A percentile compares a stretch with the other conserved stretches of the same genome.
Conservation (phyloP, 2,113 vertebrate genomes). For the Neogale vison region DNA sequence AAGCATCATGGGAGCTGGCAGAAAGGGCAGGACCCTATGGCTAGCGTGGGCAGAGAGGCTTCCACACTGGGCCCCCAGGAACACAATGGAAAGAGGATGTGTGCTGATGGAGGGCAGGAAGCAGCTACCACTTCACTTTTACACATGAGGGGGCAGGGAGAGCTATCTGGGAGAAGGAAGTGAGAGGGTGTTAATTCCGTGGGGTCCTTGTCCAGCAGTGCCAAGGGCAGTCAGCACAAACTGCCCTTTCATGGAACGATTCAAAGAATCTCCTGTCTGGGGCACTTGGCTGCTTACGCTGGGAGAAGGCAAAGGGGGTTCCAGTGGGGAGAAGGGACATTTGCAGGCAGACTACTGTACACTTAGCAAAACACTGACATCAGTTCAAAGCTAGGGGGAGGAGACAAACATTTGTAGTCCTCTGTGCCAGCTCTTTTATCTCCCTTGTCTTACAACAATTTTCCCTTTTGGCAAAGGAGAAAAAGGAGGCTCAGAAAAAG, state of each 20-base stretch:
- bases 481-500: neutral
- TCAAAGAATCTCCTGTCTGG: slow-evolving; percentile 60
- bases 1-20: neutral
- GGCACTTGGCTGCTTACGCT: neutral
- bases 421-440: neutral
- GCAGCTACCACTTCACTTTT: neutral
- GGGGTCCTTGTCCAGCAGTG: neutral
- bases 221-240: slow-evolving; percentile 19
- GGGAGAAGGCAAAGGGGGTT: neutral
- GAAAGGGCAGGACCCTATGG: neutral
- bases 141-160: neutral
- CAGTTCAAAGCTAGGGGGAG: neutral
- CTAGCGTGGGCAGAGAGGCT: neutral
- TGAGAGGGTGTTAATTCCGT: neutral
- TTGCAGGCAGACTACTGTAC: neutral
- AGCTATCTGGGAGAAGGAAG: neutral
- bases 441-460: neutral
- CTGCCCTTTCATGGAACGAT: slow-evolving; percentile 46
- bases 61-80: neutral
- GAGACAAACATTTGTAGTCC: neutral
- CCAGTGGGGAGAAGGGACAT: neutral
- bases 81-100: neutral
- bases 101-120: neutral
- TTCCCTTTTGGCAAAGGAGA: neutral
- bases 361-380: neutral